Conservation (phyloP, 1,140 invertebrate genomes). For the Drosophila nasuta region DNA sequence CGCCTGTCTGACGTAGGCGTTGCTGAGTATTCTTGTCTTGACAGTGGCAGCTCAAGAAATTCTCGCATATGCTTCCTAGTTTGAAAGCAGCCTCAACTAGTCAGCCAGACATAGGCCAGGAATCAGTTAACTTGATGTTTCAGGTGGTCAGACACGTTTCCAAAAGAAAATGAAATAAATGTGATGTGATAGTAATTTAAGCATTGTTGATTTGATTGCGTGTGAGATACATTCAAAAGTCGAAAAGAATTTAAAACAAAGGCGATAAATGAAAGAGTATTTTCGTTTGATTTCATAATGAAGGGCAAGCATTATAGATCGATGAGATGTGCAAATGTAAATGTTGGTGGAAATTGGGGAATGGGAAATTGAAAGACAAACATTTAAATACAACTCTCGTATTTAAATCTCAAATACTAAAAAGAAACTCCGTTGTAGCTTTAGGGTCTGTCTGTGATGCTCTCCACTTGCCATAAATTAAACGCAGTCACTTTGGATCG, state of each 20-base stretch:
- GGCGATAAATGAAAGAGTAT: slow-evolving; percentile 6
- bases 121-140: slow-evolving; percentile 13
- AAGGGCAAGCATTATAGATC: slow-evolving; percentile 20
- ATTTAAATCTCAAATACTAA: slow-evolving; percentile 45
- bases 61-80: slow-evolving; percentile 70
- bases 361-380: slow-evolving; percentile 74
- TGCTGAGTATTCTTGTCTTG: slow-evolving; percentile 18
- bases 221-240: slow-evolving; percentile 23
- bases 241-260: background rate
- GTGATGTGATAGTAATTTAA: background rate
- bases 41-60: slow-evolving; percentile 16
- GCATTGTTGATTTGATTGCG: slow-evolving; percentile 23
- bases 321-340: slow-evolving; percentile 55
- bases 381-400: slow-evolving; percentile 41
- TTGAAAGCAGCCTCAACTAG: slow-evolving; percentile 38
- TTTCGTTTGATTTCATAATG: slow-evolving; percentile 30
- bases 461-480: slow-evolving; percentile 75
- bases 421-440: slow-evolving; percentile 72
- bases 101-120: slow-evolving; percentile 7
- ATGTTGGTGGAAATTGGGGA: slow-evolving; percentile 52
- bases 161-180: slow-evolving; percentile 17
- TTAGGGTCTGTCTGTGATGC: slow-evolving; percentile 60
- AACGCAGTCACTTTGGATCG: slow-evolving; percentile 36
- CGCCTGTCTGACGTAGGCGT: slow-evolving; percentile 1
- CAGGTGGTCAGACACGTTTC: slow-evolving; percentile 36